These are phyloP conservation scores for Nothocercus julius DNA, from an alignment of 2,113 vertebrate genomes.

Conservation along the genomic window DNA sequence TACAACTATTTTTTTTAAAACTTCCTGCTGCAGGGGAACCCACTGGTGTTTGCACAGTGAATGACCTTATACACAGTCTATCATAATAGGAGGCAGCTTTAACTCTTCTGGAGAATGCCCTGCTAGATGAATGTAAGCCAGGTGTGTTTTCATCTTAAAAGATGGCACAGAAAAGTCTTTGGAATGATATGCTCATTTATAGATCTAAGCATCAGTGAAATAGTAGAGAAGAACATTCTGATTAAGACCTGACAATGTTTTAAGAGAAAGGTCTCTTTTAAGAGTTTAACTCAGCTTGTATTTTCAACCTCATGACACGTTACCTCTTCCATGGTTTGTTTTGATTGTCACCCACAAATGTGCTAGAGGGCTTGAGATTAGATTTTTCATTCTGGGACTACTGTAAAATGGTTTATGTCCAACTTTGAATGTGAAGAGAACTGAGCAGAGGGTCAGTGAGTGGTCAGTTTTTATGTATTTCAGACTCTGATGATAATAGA, in stretches of 20 bases:
- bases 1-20: fast-evolving
- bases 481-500: not conserved
- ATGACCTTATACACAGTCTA: not conserved
- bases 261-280: not conserved
- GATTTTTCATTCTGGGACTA: not conserved
- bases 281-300: not conserved
- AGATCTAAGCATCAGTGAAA: not conserved
- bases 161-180: not conserved
- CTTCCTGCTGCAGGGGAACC: not conserved
- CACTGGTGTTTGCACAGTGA: fast-evolving
- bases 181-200: not conserved
- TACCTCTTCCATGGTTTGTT: not conserved
- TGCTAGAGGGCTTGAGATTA: not conserved
- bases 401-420: not conserved
- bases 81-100: not conserved
- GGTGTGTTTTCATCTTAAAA: not conserved
- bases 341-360: not conserved
- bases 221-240: not conserved
- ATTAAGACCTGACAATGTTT: not conserved
- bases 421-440: not conserved
- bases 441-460: not conserved
- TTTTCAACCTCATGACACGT: not conserved
- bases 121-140: not conserved
- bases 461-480: not conserved
- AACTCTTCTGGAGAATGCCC: not conserved